Conservation (phyloP, 2,888 invertebrate species). For the Nymphalis urticae region DNA sequence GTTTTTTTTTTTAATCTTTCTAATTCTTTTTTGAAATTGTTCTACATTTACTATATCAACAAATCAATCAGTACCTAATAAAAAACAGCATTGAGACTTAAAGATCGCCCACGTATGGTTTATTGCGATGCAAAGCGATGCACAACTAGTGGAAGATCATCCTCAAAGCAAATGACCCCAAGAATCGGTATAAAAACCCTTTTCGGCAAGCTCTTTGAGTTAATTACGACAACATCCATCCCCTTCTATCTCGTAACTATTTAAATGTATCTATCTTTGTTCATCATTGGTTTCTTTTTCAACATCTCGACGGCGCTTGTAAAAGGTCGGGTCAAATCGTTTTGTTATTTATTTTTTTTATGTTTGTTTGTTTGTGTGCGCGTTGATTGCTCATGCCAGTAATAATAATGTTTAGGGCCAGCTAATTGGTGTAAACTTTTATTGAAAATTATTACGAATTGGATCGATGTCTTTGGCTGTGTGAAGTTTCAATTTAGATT, state of each 20-base stretch:
- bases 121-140: background rate
- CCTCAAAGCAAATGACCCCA: constrained; percentile 30
- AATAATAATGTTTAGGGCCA: constrained; percentile 75
- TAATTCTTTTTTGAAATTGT: too few relatives aligned
- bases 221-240: constrained; percentile 60
- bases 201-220: constrained; percentile 77
- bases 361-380: constrained; percentile 62
- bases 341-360: constrained; percentile 58
- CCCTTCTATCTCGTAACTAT: constrained; percentile 37
- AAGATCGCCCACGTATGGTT: background rate
- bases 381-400: constrained; percentile 68
- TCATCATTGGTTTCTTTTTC: constrained; percentile 37
- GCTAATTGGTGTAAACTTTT: constrained; percentile 79
- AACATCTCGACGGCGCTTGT: constrained; percentile 64
- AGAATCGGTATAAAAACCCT: constrained; percentile 50
- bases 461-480: constrained; percentile 36
- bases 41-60: too few relatives aligned
- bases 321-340: constrained; percentile 75
- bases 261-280: constrained; percentile 36
- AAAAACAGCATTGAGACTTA: background rate
- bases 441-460: constrained; percentile 65
- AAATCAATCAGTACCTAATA: too few relatives aligned
- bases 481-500: constrained; percentile 30
- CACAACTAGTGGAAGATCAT: constrained; percentile 6
- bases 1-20: too few relatives aligned